Base-by-base conservation (phyloP, 2,888 invertebrate species). In the Leucoma salicis region DNA sequence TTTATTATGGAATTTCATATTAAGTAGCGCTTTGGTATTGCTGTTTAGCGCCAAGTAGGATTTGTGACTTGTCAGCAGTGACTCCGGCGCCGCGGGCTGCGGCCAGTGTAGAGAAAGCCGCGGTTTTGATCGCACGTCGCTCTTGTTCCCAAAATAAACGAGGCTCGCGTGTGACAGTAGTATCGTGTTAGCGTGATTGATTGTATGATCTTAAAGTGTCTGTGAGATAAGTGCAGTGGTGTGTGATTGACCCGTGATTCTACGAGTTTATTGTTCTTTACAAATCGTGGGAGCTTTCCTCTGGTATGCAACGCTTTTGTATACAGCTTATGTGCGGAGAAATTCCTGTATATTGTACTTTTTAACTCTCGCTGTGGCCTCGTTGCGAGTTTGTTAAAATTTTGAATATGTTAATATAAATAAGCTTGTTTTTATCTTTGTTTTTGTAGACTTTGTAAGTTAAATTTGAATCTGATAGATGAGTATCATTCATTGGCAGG, bases 291-390 rank as follows among this genome's bases (percentile, higher is more conserved):
- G 78, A 81, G 66, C 66, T 67, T 63, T 60, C 62, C 67, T 68
- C 66, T 70, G 82, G 82, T 78, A 82, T 79, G 82, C 70, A 62
- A 58, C 66, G 61, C 62, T 69, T 66, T 67, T 63, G 63, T 66
- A 61, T 59, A 56, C 49, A 10, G 54, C 55, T 42, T 48, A 46
- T 45, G 15, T 33, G 40, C 31, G 55, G 60, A 65, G 63, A 67
- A 69, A 73, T 70, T 71, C 66, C 64, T 55, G 57, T 62, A 60
- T 57, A 61, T 62, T 69, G 47, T 57, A 49, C 37, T 47, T 33
- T 39, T 42, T 35, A 18, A 33, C 21, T 21, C 7, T 21, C 7
- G 21, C 21, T 21, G 21, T 21, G 21, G 21, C 21, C 21, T 34
- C 27, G 18, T 28, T 46, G 14, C 28, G 32, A 28, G 31, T 41